phyloP scores from a whole-genome alignment of 2,797 vertebrate genomes.

The Heteromormyrus szaboi region DNA sequence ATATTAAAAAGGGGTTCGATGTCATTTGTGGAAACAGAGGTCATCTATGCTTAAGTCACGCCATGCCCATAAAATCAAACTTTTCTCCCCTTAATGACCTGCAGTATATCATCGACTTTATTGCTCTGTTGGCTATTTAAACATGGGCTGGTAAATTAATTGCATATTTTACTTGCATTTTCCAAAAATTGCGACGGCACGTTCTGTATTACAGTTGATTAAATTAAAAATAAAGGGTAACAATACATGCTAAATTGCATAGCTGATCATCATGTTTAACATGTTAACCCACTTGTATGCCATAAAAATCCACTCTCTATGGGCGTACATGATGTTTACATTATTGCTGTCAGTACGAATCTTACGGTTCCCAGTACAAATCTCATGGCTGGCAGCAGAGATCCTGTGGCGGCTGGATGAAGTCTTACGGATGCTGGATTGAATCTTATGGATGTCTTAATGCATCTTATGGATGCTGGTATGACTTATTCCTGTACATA shows the following conservation, averaged over 20 bases:
- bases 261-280: neutral
- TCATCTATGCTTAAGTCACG: constrained; percentile 65
- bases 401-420: neutral
- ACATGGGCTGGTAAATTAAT: constrained; percentile 45
- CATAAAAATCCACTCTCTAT: neutral
- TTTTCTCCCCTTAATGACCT: constrained; percentile 60
- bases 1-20: constrained; percentile 72
- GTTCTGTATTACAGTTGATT: neutral
- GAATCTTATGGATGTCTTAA: constrained; percentile 3
- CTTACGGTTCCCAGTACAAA: neutral
- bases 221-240: neutral
- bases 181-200: neutral
- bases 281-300: neutral
- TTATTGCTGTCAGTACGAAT: constrained; percentile 11
- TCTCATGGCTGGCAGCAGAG: neutral
- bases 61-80: constrained; percentile 74
- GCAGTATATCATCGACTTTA: constrained; percentile 34
- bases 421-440: neutral
- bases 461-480: neutral
- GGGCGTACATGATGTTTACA: constrained; percentile 1
- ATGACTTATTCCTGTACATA: neutral
- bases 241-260: neutral
- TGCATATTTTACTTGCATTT: constrained; percentile 13
- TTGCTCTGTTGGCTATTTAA: constrained; percentile 46
- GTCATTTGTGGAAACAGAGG: constrained; percentile 76